Evolutionary conservation across 2,888 invertebrate genomes (phyloP), one percentile per base, ranked within the genome.

Genomic region (Nomada fabriciana): DNA sequence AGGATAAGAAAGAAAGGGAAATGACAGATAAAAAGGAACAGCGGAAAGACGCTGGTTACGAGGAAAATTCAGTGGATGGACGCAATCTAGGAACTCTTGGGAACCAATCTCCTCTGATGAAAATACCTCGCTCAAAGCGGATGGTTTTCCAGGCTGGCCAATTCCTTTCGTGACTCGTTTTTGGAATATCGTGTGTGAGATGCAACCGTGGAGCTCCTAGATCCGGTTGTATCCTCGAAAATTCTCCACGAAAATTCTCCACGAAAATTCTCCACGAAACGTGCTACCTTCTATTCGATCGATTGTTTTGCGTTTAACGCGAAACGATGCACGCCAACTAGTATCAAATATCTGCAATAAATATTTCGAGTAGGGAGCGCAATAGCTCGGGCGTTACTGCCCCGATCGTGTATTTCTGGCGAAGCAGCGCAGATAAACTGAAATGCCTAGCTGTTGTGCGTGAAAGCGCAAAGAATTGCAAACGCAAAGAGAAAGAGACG

Each of bases 61-160:
- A 75, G 70, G 76, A 82, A 85, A 84, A 86, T 86, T 77, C 69
- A 78, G 60, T 70, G 74, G 80, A 83, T 84, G 84, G 86, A 89
- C 83, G 89, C 89, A 89, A 91, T 90, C 89, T 87, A 84, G 87
- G 84, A 88, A 90, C 89, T 91, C 89, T 85, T 82, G 84, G 87
- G 88, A 91, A 89, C 89, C 91, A 90, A 91, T 91, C 91, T 90
- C 82, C 89, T 87, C 90, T 90, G 91, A 91, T 91, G 91, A 91
- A 91, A 91, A 91, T 90, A 90, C 90, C 91, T 86, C 75, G 85
- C 80, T 82, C 86, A 87, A 80, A 80, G 83, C 82, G 81, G 75
- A 79, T 81, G 80, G 60, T 84, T 84, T 70, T 79, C 74, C 80
- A 67, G 80, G 71, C 75, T 55, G 85, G 84, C 83, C 87, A 88